Evolutionary conservation across 2,113 vertebrate species (phyloP), one percentile per base, ranked within the genome.

Genomic region (Engystomops pustulosus): DNA sequence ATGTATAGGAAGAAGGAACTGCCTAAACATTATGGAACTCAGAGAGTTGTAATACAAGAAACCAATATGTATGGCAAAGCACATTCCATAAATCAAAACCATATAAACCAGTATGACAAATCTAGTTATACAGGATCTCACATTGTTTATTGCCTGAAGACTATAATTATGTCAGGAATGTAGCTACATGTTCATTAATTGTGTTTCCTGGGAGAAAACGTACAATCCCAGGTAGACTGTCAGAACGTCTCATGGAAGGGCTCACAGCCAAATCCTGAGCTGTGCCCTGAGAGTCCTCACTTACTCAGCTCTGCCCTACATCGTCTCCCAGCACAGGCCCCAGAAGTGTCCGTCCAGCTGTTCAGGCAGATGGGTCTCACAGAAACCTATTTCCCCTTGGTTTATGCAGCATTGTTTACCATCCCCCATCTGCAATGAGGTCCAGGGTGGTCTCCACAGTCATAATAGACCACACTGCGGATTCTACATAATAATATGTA

Each of bases 341-440:
- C 55, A 79, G 77, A 55, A 45, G 77, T 45, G 32, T 45, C 55
- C 41, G 38, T 79, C 55, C 77, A 79, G 77, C 77, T 79, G 77
- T 79, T 79, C 55, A 3, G 32, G n/a, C 77, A 79, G 77, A 79
- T 65, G 77, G 55, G 77, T 79, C 53, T 77, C 49, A 23, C 49
- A 77, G 49, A 77, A 58, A 34, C 12, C 30, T 8, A 41, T 41
- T 60, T 36, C 53, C 55, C 30, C 5, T 20, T 6, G 20, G 49
- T 6, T 34, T 53, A n/a, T 8, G 18, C 32, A 58, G 18, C 49
- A 78, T 12, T 44, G n/a, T 14, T 5, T 36, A 36, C n/a, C 55
- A 23, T 77, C 69, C 23, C 69, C 38, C 38, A 4, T 69, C 36
- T 14, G 12, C 36, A 71, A 34, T 44, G 36, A 70, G 68, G 23